These are phyloP conservation scores for Meghimatium bilineatum DNA, from an alignment of 2,888 invertebrate genomes.

Conservation along the genomic window DNA sequence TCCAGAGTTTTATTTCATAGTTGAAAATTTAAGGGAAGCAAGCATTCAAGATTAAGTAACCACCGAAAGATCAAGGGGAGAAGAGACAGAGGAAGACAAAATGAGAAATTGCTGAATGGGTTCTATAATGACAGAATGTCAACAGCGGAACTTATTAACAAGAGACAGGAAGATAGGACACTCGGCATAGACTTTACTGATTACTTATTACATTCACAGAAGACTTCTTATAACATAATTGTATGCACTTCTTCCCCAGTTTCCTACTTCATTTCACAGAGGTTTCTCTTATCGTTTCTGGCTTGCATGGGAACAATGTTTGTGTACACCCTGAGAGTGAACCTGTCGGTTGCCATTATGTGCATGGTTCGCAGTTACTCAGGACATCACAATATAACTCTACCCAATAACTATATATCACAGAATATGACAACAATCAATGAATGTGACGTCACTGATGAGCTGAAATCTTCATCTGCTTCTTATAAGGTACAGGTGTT, in stretches of 20 bases:
- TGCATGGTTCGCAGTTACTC: constrained; percentile 46
- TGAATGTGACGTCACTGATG: not conserved
- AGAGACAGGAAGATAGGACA: too few relatives aligned
- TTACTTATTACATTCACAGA: not conserved
- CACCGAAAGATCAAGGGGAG: too few relatives aligned
- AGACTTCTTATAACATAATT: not conserved
- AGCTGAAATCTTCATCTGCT: not conserved
- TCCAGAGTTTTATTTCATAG: too few relatives aligned
- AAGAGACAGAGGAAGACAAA: too few relatives aligned
- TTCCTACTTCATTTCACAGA: constrained; percentile 38
- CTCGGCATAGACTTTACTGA: too few relatives aligned
- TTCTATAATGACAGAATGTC: too few relatives aligned
- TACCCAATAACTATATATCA: not conserved
- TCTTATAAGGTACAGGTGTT: not conserved
- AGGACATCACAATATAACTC: not conserved
- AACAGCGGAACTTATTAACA: too few relatives aligned
- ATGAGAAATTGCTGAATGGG: too few relatives aligned
- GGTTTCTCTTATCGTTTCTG: constrained; percentile 32
- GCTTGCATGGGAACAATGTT: constrained; percentile 43
- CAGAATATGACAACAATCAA: not conserved
- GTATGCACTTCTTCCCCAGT: constrained; percentile 26
- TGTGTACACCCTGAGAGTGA: constrained; percentile 44
- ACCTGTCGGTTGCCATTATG: constrained; percentile 47
- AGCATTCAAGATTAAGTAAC: too few relatives aligned
- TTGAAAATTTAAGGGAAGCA: too few relatives aligned